phyloP scores from a whole-genome alignment of 1,140 invertebrate genomes.

The Helicorthomorpha holstii region DNA sequence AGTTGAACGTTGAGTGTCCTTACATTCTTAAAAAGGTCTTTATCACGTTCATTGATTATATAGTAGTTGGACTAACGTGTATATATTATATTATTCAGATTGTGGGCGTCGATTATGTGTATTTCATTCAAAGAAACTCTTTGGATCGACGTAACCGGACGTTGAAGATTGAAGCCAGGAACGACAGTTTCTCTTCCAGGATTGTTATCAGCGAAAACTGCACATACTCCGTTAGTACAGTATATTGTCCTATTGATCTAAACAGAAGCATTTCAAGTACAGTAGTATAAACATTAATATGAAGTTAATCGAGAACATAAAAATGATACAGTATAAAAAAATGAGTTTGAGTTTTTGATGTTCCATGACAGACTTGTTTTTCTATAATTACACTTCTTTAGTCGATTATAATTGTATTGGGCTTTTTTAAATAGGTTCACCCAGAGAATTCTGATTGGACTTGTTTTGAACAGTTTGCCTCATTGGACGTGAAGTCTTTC shows the following conservation, averaged over 20 bases:
- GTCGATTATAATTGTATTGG: no score
- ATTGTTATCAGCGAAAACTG: conserved; percentile 82
- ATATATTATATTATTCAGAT: conserved; percentile 48
- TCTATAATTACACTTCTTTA: no score
- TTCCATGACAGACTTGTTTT: no score
- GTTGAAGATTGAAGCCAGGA: conserved; percentile 80
- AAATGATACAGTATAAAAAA: no score
- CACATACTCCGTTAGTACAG: conserved; percentile 67
- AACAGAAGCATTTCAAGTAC: no score
- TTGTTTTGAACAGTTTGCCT: conserved; percentile 88
- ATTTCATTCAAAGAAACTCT: conserved; percentile 83
- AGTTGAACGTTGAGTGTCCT: conserved; percentile 83
- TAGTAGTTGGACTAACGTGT: conserved; percentile 7
- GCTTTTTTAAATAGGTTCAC: conserved; percentile 80
- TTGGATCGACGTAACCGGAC: conserved; percentile 59
- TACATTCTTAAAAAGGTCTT: conserved; percentile 85
- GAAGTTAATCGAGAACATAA: no score
- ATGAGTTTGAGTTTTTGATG: no score
- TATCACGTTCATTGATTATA: conserved; percentile 4
- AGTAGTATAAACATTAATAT: no score
- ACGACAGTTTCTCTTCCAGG: conserved; percentile 76
- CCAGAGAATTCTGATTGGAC: conserved; percentile 91
- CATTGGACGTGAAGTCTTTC: conserved; percentile 88
- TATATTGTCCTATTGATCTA: no score
- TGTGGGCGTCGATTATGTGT: conserved; percentile 81